Percentiles rank a stretch among this genome's conserved stretches.
These are phyloP conservation scores for Brachirus orientalis DNA, from an alignment of 2,113 vertebrate species.

Conservation along the genomic window DNA sequence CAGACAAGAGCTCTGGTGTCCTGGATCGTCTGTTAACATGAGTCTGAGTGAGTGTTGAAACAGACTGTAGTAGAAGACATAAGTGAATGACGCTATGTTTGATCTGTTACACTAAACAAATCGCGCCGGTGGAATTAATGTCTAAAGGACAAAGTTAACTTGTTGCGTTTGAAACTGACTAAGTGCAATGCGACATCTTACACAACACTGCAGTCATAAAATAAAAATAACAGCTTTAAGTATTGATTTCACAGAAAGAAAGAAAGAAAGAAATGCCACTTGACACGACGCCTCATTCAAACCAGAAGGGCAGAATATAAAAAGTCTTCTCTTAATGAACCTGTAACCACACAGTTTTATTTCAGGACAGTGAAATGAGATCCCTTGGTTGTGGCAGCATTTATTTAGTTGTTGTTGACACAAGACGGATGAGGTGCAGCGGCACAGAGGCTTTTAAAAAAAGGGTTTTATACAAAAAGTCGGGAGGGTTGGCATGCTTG, in stretches of 20 bases:
- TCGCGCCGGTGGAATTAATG: too few relatives aligned
- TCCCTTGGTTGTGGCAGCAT: conserved; percentile 43
- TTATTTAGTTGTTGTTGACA: conserved; percentile 63
- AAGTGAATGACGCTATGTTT: neutral
- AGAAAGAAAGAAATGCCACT: conserved; percentile 13
- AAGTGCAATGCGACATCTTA: too few relatives aligned
- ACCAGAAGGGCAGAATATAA: conserved; percentile 4
- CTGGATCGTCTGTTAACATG: conserved; percentile 18
- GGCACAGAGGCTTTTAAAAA: conserved; percentile 33
- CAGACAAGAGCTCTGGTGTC: conserved; percentile 36
- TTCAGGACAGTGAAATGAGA: conserved; percentile 46
- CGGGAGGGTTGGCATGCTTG: conserved; percentile 40
- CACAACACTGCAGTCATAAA: too few relatives aligned
- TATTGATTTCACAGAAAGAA: conserved; percentile 30
- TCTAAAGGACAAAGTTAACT: too few relatives aligned
- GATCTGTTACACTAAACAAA: conserved; percentile 5
- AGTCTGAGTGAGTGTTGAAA: neutral
- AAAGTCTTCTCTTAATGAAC: conserved; percentile 53
- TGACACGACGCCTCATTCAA: too few relatives aligned
- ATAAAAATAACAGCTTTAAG: conserved; percentile 1
- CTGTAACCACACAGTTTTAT: conserved; percentile 53
- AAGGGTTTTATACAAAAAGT: conserved; percentile 55
- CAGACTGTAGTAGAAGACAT: neutral
- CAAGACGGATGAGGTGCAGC: conserved; percentile 61
- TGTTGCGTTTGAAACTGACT: too few relatives aligned